Percentiles rank a stretch among this genome's conserved stretches.
phyloP scores from a whole-genome alignment of 2,888 invertebrate species.

The Hydraecia micacea region DNA sequence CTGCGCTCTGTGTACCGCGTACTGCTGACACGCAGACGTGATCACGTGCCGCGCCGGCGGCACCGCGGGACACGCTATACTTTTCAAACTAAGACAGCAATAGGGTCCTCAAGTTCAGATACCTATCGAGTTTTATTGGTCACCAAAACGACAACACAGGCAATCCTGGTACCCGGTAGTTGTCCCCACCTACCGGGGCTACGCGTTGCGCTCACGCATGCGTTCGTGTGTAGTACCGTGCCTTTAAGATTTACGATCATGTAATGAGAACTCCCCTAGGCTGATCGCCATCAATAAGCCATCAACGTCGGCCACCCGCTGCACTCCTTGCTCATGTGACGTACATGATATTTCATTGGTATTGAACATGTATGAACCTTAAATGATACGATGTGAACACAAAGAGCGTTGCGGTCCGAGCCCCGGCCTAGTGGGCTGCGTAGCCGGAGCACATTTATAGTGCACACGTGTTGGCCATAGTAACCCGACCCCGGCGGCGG shows the following conservation, averaged over 20 bases:
- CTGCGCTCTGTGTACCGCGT: background rate
- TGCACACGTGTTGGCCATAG: constrained; percentile 23
- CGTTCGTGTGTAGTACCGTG: background rate
- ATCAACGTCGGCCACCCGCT: no score
- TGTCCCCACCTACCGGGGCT: background rate
- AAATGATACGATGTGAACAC: background rate
- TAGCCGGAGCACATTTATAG: background rate
- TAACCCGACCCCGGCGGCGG: background rate
- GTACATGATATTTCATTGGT: no score
- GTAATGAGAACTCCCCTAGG: no score
- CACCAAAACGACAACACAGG: background rate
- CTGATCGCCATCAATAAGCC: no score
- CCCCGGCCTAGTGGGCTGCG: background rate
- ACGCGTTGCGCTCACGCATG: background rate
- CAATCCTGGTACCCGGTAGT: background rate
- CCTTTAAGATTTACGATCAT: background rate
- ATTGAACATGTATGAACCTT: background rate
- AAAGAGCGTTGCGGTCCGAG: background rate
- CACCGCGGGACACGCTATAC: background rate
- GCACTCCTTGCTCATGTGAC: no score
- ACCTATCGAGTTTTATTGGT: background rate
- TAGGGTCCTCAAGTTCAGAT: background rate
- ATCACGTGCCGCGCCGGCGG: background rate
- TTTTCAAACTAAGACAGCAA: background rate
- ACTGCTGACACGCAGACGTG: background rate